phyloP scores from a whole-genome alignment of 1,140 invertebrate genomes.

The Streblospio benedicti region DNA sequence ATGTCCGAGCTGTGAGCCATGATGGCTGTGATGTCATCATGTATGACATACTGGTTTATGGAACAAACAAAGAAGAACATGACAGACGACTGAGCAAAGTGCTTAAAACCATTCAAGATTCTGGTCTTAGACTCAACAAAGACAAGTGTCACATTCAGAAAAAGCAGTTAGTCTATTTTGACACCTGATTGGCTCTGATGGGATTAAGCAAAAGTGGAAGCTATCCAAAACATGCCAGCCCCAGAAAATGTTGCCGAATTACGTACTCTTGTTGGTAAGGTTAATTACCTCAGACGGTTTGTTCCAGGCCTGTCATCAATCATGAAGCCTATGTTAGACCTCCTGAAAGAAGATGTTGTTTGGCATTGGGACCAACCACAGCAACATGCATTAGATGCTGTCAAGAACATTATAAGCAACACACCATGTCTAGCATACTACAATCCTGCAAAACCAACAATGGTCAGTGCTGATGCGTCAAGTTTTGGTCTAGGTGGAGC shows the following conservation, averaged over 20 bases:
- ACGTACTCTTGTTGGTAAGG: slow-evolving; percentile 8
- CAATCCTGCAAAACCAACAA: slow-evolving; percentile 3
- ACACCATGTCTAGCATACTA: slow-evolving; percentile 9
- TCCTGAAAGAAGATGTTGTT: slow-evolving; percentile 5
- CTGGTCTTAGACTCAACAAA: background rate
- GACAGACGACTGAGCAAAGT: background rate
- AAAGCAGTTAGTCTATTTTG: background rate
- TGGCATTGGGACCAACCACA: slow-evolving; percentile 17
- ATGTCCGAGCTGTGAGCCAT: background rate
- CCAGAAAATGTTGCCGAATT: background rate
- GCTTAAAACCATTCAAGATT: background rate
- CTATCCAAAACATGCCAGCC: background rate
- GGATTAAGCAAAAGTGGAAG: slow-evolving; percentile 2
- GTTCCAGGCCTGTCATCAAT: background rate
- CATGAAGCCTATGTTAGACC: background rate
- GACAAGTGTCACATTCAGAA: background rate
- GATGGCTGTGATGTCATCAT: background rate
- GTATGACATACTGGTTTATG: background rate
- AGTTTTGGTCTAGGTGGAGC: slow-evolving; percentile 21
- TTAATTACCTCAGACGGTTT: slow-evolving; percentile 13
- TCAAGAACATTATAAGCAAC: slow-evolving; percentile 1
- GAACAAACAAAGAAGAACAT: background rate
- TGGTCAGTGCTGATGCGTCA: slow-evolving; percentile 22
- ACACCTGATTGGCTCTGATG: background rate
- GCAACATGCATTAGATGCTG: slow-evolving; percentile 2